phyloP scores from a whole-genome alignment of 2,797 vertebrate genomes.

The Vultur gryphus region DNA sequence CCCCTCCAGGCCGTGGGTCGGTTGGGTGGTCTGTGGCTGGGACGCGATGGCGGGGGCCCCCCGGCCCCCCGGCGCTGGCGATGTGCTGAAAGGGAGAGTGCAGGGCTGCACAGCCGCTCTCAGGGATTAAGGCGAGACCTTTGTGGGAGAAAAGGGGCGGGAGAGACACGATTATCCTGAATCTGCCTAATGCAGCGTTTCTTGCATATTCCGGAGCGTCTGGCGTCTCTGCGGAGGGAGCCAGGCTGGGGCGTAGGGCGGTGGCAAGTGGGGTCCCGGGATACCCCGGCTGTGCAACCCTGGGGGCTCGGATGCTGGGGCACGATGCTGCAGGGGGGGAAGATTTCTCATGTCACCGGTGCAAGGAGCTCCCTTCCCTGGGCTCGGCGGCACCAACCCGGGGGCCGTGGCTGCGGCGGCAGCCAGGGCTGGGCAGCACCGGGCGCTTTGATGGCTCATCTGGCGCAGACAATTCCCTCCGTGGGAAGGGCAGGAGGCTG shows the following conservation, averaged over 20 bases:
- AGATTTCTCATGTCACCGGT: fast-evolving
- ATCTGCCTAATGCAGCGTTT: background rate
- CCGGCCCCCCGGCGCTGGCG: background rate
- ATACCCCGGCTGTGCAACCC: fast-evolving
- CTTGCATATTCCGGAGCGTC: background rate
- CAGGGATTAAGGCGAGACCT: background rate
- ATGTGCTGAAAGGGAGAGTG: background rate
- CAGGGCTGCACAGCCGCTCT: background rate
- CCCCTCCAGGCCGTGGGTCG: fast-evolving
- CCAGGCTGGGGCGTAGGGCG: background rate
- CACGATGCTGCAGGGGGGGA: fast-evolving
- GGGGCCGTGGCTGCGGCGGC: background rate
- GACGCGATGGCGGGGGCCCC: fast-evolving
- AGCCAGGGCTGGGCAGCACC: background rate
- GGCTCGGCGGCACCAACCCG: fast-evolving
- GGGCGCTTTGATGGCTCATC: background rate
- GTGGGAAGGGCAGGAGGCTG: fast-evolving
- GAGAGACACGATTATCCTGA: background rate
- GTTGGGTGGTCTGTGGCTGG: background rate
- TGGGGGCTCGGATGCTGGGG: fast-evolving
- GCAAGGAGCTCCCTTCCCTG: background rate
- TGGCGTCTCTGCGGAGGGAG: background rate
- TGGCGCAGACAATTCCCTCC: background rate
- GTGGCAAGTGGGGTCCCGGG: fast-evolving
- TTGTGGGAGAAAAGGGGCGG: conserved; percentile 11